Base-by-base conservation (phyloP, 2,888 invertebrate genomes). In the Flexamia atlantica region DNA sequence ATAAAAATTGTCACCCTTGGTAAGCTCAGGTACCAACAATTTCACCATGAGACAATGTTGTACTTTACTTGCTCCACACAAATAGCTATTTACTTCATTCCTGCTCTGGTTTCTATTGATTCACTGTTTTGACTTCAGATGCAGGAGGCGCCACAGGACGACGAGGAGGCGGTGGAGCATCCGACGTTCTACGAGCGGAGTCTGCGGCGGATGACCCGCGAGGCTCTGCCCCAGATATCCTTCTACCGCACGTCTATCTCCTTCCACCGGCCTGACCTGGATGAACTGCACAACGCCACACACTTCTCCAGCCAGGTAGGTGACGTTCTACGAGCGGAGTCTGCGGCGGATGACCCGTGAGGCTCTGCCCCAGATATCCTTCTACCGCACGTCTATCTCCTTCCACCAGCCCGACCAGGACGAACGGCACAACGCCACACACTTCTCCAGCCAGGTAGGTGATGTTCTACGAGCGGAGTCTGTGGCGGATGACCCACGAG, bases 151-250 rank as follows among this genome's bases (percentile, higher is more conserved):
- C 14, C 23, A 0, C 74, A 76, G 28, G 74, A 76, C 17, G 74
- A 76, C 28, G 74, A 76, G n/a, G 42, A 46, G 23, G 74, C 74
- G 7, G 25, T 76, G 2, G 74, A 76, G 46, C 3, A 9, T 20
- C 46, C 74, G n/a, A 25, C 23, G 4, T 76, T 76, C 74, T 76
- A 76, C 46, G 74, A 36, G 46, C 46, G 74, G 17, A 76, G 74
- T 28, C 74, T 76, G 25, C 74, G 74, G 3, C 74, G 74, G 14
- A 76, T 76, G 72, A 72, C 72, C 9, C 1, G 72, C 3, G 72
- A 72, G 42, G 74, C 74, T 0, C 74, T 72, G 23, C 74, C 74
- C 1, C 42, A 76, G 46, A 76, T 76, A 9, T 28, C 25, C 46
- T 14, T 17, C 74, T 76, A 76, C 74, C 23, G 46, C 10, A 20